Conservation (phyloP, 2,797 vertebrate genomes). For the Valencia hispanica region DNA sequence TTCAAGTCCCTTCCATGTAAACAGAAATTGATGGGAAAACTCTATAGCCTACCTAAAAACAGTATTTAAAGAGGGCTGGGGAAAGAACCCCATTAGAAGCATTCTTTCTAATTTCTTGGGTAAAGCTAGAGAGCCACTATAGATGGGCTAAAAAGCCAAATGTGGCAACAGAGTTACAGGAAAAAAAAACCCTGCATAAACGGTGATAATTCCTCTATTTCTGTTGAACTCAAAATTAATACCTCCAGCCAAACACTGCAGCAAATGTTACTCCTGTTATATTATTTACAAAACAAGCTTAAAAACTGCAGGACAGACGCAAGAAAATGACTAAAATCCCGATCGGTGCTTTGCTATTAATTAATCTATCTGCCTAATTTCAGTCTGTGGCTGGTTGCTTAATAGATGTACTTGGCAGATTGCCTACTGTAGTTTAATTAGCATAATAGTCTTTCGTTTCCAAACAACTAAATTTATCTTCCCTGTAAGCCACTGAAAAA, state of each 20-base stretch:
- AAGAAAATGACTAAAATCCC: not conserved
- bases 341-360: not conserved
- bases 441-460: not conserved
- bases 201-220: not conserved
- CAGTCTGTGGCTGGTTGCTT: not conserved
- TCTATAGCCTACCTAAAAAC: not conserved
- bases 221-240: not conserved
- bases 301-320: not conserved
- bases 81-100: too few species aligned
- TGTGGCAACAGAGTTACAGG: not conserved
- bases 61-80: too few species aligned
- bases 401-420: not conserved
- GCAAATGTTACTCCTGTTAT: not conserved
- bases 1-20: not conserved
- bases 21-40: not conserved
- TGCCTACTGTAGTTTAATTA: not conserved
- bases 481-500: not conserved
- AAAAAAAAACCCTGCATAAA: too few species aligned
- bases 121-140: not conserved
- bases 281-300: not conserved
- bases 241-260: not conserved
- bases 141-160: not conserved
- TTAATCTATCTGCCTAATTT: not conserved
- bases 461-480: too few species aligned
- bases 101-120: not conserved